Evolutionary conservation across 2,888 invertebrate species (phyloP), one percentile per base, ranked within the genome.

Genomic region (Agriopis aurantiaria): DNA sequence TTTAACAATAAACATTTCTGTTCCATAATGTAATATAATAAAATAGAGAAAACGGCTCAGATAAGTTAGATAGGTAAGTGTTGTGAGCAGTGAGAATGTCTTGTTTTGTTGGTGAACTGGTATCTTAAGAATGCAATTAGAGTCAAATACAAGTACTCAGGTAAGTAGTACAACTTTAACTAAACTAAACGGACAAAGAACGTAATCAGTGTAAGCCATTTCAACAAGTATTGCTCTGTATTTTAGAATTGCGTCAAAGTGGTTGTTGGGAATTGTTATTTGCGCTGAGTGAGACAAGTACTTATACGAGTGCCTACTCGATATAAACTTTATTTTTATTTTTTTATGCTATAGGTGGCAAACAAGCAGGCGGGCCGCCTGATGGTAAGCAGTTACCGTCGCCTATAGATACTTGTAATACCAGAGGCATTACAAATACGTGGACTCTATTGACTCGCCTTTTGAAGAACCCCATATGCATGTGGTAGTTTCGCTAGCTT

Each of bases 101-200:
- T 52, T 61, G 43, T 61, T 61, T 51, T 10, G 61, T 43, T 43
- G 48, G 33, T 12, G 14, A 8, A 41, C 48, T 52, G 40, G 46
- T 46, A 53, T 57, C 46, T 41, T 17, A 68, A 58, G 69, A 65
- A 69, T 65, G 65, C 65, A 52, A 62, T 69, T 69, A 65, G 46
- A 53, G 61, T 65, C 43, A 61, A 65, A 48, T 52, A 53, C 14
- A 17, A 52, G 49, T 57, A 40, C 41, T 55, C 41, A 14, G 12
- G 8, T 10, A 45, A 57, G 57, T 57, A 11, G 11, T 14, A 53
- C 8, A 11, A 14, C 8, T 4, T 1, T 9, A 14, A 40, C 1
- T 48, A 41, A 66, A 59, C 12, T 23, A 51, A 52, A 56, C 17
- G 46, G 33, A 33, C 43, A 55, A 60, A 66, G 53, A 49, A 17